A percentile compares a stretch with the other conserved stretches of the same genome.
Evolutionary conservation across 2,797 vertebrate genomes (phyloP).

Genomic region (Myotis findleyi): DNA sequence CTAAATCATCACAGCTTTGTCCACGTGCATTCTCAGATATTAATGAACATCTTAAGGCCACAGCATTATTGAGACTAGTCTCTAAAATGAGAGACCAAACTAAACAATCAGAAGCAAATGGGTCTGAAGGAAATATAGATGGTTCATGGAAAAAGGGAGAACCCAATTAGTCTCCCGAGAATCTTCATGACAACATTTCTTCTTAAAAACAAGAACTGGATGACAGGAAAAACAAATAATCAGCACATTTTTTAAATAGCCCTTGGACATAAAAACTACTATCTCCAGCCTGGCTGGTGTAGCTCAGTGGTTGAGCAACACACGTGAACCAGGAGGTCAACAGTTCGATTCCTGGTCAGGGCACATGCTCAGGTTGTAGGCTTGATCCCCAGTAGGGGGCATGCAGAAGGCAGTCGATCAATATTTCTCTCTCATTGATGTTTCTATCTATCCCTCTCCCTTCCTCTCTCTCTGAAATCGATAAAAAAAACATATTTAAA

Average conservation of each 20-base stretch:
- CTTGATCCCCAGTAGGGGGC: no score
- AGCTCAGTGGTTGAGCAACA: no score
- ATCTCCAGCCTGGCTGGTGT: no score
- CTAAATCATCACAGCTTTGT: not conserved
- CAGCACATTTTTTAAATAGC: not conserved
- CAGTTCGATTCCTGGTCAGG: no score
- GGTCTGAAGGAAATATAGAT: not conserved
- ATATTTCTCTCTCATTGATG: no score
- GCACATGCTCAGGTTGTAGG: no score
- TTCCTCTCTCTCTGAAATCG: no score
- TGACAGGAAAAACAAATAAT: not conserved
- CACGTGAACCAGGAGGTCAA: no score
- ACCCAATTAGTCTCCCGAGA: not conserved
- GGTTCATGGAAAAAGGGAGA: not conserved
- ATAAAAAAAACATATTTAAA: no score
- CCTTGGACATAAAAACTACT: not conserved
- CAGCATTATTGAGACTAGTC: not conserved
- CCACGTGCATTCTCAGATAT: not conserved
- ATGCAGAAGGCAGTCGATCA: no score
- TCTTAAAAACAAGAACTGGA: not conserved
- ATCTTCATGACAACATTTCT: not conserved
- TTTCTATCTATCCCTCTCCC: no score
- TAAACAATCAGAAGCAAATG: not conserved
- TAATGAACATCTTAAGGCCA: not conserved
- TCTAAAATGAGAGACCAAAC: not conserved